Percentiles rank a stretch among this genome's conserved stretches.
These are phyloP conservation scores for Catharus bicknelli DNA, from an alignment of 2,113 vertebrate genomes.

Conservation along the genomic window DNA sequence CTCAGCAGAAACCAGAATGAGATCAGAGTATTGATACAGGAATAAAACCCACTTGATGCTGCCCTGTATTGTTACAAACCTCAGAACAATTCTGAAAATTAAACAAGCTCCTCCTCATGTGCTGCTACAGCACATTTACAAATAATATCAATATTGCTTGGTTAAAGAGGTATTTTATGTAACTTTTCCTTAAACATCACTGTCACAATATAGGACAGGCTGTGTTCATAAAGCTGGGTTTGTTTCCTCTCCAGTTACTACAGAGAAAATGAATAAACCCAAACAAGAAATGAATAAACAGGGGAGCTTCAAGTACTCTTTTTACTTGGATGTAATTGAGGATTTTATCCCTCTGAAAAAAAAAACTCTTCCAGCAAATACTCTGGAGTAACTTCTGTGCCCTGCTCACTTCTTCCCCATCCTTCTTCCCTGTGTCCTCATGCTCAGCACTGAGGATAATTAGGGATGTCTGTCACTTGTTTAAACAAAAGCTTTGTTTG, in stretches of 20 bases:
- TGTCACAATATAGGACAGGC: neutral
- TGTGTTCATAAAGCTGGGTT: neutral
- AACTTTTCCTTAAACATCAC: neutral
- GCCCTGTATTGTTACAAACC: neutral
- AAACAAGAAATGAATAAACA: neutral
- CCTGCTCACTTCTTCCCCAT: neutral
- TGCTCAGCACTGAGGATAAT: conserved; percentile 17
- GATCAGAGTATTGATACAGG: neutral
- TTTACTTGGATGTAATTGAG: neutral
- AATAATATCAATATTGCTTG: neutral
- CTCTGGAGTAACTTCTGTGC: neutral
- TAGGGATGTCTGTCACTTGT: conserved; percentile 15
- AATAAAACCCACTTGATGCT: neutral
- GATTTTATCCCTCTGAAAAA: neutral
- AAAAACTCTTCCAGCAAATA: neutral
- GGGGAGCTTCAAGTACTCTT: neutral
- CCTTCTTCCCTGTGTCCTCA: neutral
- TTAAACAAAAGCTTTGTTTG: conserved; percentile 55
- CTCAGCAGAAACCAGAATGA: neutral
- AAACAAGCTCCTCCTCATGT: neutral
- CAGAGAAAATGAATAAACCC: neutral
- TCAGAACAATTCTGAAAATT: neutral
- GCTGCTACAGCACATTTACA: neutral
- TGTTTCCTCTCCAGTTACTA: neutral
- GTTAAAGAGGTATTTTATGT: neutral